Base-by-base conservation (phyloP, 2,797 vertebrate species). In the Falco rusticolus region DNA sequence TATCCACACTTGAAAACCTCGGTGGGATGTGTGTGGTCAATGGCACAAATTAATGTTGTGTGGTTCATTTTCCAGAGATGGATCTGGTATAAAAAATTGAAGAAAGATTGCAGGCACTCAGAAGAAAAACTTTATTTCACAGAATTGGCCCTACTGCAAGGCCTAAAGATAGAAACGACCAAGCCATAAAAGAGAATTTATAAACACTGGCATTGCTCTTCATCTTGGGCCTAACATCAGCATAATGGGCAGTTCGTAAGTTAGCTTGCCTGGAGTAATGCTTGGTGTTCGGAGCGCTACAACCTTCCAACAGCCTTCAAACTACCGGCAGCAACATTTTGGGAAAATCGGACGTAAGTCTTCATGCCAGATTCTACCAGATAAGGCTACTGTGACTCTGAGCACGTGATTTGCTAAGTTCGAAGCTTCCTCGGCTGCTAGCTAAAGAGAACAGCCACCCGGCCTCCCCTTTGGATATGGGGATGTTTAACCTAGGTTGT, bases 401-500 rank as follows among this genome's bases (percentile, higher is more conserved):
- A 41, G 51, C 4, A n/a, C 1, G 9, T 4, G 37, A 84, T 75
- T 91, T 61, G 87, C 78, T 71, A 50, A 77, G 48, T 77, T 77
- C 59, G 94, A 78, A 51, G 72, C 93, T 75, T 82, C 64, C 79
- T 56, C 7, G 6, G 56, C 74, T 89, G 47, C 53, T 86, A 19
- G 84, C 92, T 92, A 18, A 94, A 96, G 68, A 28, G 92, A 80
- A 18, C 24, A 10, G 82, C 83, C 77, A 79, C 83, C 37, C 10
- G 1, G 84, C 43, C 81, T 89, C 77, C 75, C 94, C 53, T 68
- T 63, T 53, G 75, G 91, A 89, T 97, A 31, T 80, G 89, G 97
- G 97, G 95, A 96, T 95, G 72, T 96, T 96, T 98, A 97, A 97
- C 97, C 97, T 97, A 86, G 94, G 94, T 84, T 95, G 93, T 97